Evolutionary conservation across 2,797 vertebrate species (phyloP).

Genomic region (Megaceryle alcyon): DNA sequence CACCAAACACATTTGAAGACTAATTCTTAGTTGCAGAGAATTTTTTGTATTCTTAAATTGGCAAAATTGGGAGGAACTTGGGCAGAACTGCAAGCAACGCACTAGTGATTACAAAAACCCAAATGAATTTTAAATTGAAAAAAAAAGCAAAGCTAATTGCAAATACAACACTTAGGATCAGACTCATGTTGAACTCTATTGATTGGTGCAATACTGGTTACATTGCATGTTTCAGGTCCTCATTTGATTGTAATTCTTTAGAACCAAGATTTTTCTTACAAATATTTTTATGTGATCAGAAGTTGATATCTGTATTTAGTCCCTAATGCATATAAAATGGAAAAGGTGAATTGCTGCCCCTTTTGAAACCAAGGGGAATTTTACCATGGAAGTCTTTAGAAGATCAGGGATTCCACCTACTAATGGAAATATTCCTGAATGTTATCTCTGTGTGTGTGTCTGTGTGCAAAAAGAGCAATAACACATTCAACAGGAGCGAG

Average conservation of each 20-base stretch:
- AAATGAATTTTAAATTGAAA: constrained; percentile 9
- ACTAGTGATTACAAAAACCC: not conserved
- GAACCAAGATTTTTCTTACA: not conserved
- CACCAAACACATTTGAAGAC: not conserved
- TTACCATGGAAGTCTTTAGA: not conserved
- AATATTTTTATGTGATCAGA: not conserved
- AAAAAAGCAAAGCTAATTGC: not conserved
- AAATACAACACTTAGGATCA: constrained; percentile 11
- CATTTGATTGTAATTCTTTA: not conserved
- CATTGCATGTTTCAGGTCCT: not conserved
- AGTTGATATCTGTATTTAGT: not conserved
- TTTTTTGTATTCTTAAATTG: not conserved
- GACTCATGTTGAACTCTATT: constrained; percentile 9
- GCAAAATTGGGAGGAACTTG: not conserved
- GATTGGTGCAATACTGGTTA: not conserved
- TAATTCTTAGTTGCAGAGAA: not conserved
- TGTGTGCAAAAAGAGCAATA: not conserved
- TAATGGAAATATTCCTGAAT: not conserved
- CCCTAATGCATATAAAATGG: not conserved
- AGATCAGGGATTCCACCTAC: not conserved
- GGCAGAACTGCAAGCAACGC: not conserved
- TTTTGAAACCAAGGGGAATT: not conserved
- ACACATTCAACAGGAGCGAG: accelerated
- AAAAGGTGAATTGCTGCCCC: not conserved
- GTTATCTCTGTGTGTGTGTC: too few species aligned